These are phyloP conservation scores for Mythimna ferrago DNA, from an alignment of 2,888 invertebrate genomes.

Conservation along the genomic window DNA sequence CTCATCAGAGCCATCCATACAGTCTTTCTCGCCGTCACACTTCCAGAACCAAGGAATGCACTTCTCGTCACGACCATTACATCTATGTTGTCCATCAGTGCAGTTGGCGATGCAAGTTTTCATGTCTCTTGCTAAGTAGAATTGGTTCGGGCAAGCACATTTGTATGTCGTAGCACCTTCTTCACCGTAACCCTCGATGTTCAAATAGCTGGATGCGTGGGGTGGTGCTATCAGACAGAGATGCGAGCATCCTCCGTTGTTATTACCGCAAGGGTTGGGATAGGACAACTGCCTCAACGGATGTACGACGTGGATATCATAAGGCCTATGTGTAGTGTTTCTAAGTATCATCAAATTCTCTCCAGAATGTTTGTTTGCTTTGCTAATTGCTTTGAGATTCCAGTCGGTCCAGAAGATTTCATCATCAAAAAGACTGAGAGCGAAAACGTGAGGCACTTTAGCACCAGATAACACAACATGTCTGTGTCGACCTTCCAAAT, in stretches of 20 bases:
- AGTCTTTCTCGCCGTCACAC: constrained; percentile 98
- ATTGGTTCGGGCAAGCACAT: constrained; percentile 99
- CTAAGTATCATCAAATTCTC: constrained; percentile 93
- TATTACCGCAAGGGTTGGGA: constrained; percentile 96
- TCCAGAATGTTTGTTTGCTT: constrained; percentile 98
- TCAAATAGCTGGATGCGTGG: constrained; percentile 93
- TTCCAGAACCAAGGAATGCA: constrained; percentile 91
- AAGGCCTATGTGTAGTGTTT: constrained; percentile 98
- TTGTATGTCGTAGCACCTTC: constrained; percentile 95
- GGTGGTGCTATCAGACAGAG: constrained; percentile 97
- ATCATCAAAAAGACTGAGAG: constrained; percentile 98
- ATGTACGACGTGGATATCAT: constrained; percentile 98
- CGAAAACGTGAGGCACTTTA: constrained; percentile 98
- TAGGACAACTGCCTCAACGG: constrained; percentile 96
- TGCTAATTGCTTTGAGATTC: constrained; percentile 98
- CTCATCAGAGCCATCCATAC: constrained; percentile 98
- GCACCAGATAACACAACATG: constrained; percentile 95
- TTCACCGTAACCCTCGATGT: constrained; percentile 95
- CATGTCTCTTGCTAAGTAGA: constrained; percentile 94
- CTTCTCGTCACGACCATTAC: constrained; percentile 92
- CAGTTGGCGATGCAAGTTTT: constrained; percentile 98
- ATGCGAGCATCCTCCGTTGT: constrained; percentile 99
- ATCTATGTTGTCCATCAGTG: constrained; percentile 95
- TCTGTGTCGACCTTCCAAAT: constrained; percentile 97
- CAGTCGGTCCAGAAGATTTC: constrained; percentile 99